Evolutionary conservation across 2,888 invertebrate genomes (phyloP), one percentile per base, ranked within the genome.

Genomic region (Ferdinandea cuprea): DNA sequence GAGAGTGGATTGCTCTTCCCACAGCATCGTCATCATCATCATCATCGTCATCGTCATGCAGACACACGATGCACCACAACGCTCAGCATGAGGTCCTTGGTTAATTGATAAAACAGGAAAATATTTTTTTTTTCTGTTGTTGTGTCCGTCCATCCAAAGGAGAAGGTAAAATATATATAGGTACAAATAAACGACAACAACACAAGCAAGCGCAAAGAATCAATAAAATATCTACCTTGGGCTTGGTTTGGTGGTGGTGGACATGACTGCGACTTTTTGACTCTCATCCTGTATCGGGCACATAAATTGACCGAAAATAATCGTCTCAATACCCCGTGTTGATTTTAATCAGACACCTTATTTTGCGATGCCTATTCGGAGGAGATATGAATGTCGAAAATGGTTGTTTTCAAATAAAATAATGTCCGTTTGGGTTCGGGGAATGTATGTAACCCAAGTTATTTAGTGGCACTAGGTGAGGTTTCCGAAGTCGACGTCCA

Each of bases 61-160:
- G 66, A 73, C 78, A 73, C 78, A 68, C 65, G 84, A 59, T 59
- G 69, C 63, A 74, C 73, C 84, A 74, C 74, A 73, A 59, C 63
- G 63, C 69, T 56, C 84, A 61, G 74, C 84, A 74, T 74, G 84
- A 58, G 56, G 68, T 79, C 69, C 73, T 69, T 79, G 73, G 73
- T 84, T 84, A 84, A 84, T 84, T 84, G 84, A 84, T 84, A 84
- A 84, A 84, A 83, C 83, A 83, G 83, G 78, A 78, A 83, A 83
- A 73, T 72, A 66, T 28, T 58, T 66, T 83, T 83, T 11, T 17
- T 40, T 40, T 15, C 25, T 9, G 11, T 19, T 17, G n/a, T n/a
- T 6, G 7, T 54, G 8, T 5, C 65, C 59, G 42, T 71, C 59
- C 50, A 40, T 44, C 50, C 35, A 42, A 25, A 59, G 58, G 21